Evolutionary conservation across 2,113 vertebrate genomes (phyloP).

Genomic region (Pao palembangensis): DNA sequence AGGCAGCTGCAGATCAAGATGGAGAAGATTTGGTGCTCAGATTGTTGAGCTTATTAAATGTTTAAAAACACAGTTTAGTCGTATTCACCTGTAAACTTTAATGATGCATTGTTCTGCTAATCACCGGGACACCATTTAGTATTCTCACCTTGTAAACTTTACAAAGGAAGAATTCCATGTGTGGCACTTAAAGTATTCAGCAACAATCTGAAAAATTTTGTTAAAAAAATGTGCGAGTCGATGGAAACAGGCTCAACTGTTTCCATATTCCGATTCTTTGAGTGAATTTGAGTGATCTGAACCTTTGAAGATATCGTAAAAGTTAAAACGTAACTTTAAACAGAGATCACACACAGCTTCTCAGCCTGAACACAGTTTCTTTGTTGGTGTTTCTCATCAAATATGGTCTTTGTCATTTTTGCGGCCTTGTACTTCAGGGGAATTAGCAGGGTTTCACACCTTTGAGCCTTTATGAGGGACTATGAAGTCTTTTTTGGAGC

Average conservation of each 20-base stretch:
- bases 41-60: constrained; percentile 7
- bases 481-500: background rate
- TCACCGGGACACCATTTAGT: background rate
- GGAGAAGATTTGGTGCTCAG: constrained; percentile 2
- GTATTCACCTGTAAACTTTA: constrained; percentile 9
- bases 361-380: no score
- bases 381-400: background rate
- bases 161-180: no score
- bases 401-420: background rate
- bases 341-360: background rate
- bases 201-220: background rate
- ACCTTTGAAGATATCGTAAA: background rate
- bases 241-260: background rate
- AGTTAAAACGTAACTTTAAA: background rate
- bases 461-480: background rate
- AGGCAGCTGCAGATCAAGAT: no score
- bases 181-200: no score
- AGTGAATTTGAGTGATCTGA: background rate
- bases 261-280: background rate
- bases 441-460: background rate
- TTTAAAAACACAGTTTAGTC: no score
- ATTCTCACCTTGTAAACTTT: background rate
- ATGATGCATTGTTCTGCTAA: background rate
- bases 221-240: background rate
- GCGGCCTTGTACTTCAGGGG: background rate